These are phyloP conservation scores for Drosophila pegasa DNA, from an alignment of 2,888 invertebrate species.

Conservation along the genomic window DNA sequence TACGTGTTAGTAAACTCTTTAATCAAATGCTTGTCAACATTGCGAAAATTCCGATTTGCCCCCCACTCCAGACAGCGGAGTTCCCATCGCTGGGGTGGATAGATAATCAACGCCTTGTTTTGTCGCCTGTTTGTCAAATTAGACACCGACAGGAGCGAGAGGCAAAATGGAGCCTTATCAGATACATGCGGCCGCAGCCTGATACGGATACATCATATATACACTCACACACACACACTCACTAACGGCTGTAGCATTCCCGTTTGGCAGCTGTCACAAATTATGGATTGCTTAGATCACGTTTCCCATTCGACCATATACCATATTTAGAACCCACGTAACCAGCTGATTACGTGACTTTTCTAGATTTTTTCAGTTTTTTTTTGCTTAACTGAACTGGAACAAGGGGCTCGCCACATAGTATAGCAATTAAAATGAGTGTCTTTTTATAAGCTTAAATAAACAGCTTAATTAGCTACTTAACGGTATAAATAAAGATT, in stretches of 20 bases:
- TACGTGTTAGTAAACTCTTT: constrained; percentile 52
- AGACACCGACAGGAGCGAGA: constrained; percentile 42
- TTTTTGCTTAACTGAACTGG: too few relatives aligned
- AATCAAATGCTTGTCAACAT: constrained; percentile 76
- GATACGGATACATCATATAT: constrained; percentile 39
- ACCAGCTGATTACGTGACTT: constrained; percentile 29
- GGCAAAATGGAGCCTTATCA: constrained; percentile 32
- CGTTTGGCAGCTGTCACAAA: constrained; percentile 43
- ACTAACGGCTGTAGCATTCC: background rate
- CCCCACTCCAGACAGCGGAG: constrained; percentile 32
- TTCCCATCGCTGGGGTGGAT: constrained; percentile 30
- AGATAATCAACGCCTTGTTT: constrained; percentile 47
- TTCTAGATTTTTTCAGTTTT: background rate
- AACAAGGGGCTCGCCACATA: constrained; percentile 15
- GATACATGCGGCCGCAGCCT: constrained; percentile 49
- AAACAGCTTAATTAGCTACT: constrained; percentile 8
- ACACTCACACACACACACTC: background rate
- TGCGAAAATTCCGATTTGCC: constrained; percentile 47
- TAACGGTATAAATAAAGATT: background rate
- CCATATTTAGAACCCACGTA: constrained; percentile 43
- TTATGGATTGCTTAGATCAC: constrained; percentile 53
- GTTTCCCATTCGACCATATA: constrained; percentile 29
- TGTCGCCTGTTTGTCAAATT: constrained; percentile 64
- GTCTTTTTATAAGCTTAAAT: background rate
- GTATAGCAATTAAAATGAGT: background rate